phyloP scores from a whole-genome alignment of 2,797 vertebrate species.

The Rhinatrema bivittatum region DNA sequence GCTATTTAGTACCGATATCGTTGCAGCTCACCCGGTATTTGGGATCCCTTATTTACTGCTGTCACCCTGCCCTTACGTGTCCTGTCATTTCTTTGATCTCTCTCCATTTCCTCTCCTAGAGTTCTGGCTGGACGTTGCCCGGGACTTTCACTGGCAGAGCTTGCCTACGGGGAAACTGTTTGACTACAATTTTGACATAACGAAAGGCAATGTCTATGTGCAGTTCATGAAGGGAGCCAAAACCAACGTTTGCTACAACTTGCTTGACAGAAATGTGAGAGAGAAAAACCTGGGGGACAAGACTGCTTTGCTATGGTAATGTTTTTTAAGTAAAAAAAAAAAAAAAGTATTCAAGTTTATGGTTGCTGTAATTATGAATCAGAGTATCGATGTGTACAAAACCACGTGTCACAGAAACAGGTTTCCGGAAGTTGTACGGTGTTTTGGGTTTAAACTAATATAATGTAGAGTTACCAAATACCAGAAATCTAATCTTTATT shows the following conservation, averaged over 20 bases:
- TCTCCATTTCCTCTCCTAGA: constrained; percentile 32
- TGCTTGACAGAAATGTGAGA: constrained; percentile 63
- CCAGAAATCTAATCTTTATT: too few relatives aligned
- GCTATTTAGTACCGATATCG: too few relatives aligned
- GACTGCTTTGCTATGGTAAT: constrained; percentile 72
- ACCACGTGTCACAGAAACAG: too few relatives aligned
- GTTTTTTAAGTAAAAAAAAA: too few relatives aligned
- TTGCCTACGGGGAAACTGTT: constrained; percentile 54
- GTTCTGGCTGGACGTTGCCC: constrained; percentile 67
- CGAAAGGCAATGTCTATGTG: constrained; percentile 60
- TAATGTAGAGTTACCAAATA: too few relatives aligned
- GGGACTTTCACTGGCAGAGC: constrained; percentile 68
- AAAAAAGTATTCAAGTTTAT: neutral
- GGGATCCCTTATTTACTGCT: neutral
- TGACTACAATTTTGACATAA: constrained; percentile 71
- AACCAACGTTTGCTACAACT: constrained; percentile 76
- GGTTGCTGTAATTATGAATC: neutral
- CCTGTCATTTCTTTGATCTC: neutral
- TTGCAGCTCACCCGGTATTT: too few relatives aligned
- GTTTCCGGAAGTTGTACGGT: too few relatives aligned
- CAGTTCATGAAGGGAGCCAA: constrained; percentile 75
- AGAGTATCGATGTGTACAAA: too few relatives aligned
- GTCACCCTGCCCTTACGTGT: neutral
- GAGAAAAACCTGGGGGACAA: constrained; percentile 60
- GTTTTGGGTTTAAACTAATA: too few relatives aligned